phyloP scores from a whole-genome alignment of 2,113 vertebrate genomes.

The Helogale parvula region DNA sequence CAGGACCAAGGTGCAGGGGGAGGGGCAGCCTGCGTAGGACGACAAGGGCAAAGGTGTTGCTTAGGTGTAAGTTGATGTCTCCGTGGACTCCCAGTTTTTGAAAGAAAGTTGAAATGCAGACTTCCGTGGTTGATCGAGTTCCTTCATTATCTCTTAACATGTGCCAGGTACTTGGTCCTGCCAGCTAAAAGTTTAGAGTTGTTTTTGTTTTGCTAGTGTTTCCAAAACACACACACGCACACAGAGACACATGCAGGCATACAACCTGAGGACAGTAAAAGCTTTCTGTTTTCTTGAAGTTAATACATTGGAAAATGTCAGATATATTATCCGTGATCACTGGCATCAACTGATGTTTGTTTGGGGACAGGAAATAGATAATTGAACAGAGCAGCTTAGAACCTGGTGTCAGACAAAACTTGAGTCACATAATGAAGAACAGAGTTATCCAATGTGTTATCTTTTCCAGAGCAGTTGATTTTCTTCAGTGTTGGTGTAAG shows the following conservation, averaged over 20 bases:
- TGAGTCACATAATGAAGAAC: not conserved
- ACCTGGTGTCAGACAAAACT: not conserved
- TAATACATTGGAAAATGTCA: not conserved
- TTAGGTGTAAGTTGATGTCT: not conserved
- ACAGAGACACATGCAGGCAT: not conserved
- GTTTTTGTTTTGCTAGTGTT: not conserved
- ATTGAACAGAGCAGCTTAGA: not conserved
- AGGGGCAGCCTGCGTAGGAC: not conserved
- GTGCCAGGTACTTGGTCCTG: not conserved
- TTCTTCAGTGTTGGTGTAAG: not conserved
- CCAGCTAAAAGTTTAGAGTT: not conserved
- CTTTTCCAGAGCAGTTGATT: not conserved
- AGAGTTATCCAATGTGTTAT: not conserved
- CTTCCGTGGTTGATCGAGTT: no score
- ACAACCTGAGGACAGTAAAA: not conserved
- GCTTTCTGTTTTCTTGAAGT: slow-evolving; percentile 10
- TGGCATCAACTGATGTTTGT: not conserved
- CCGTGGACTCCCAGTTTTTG: not conserved
- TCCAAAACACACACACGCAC: not conserved
- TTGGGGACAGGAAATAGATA: not conserved
- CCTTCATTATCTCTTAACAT: not conserved
- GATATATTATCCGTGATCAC: not conserved
- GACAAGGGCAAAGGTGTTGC: not conserved
- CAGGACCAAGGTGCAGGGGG: fast-evolving
- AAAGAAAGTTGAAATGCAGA: not conserved